Conservation (phyloP, 1,140 invertebrate genomes). For the Drosophila erecta region DNA sequence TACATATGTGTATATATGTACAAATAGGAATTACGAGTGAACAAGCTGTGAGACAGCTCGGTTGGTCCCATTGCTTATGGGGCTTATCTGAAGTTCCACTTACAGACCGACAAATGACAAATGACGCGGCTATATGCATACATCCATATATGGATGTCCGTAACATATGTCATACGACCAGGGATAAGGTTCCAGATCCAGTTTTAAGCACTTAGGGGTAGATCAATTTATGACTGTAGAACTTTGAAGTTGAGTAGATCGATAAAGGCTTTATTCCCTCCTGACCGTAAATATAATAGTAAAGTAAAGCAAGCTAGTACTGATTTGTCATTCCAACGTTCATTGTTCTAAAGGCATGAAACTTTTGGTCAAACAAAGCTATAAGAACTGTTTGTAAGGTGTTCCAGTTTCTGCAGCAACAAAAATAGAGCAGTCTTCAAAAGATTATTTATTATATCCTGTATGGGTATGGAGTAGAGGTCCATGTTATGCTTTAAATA, state of each 20-base stretch:
- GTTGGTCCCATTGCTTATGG: constrained; percentile 18
- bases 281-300: background rate
- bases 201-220: constrained; percentile 25
- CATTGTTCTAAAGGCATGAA: no score
- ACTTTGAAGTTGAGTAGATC: background rate
- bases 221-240: constrained; percentile 19
- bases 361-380: background rate
- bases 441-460: constrained; percentile 9
- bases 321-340: background rate
- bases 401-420: no score
- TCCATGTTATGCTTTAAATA: constrained; percentile 7
- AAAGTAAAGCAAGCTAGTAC: constrained; percentile 3
- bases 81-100: constrained; percentile 37
- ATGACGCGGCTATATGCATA: background rate
- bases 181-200: constrained; percentile 9
- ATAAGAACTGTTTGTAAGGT: background rate
- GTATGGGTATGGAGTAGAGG: background rate
- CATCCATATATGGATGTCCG: constrained; percentile 10
- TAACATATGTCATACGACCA: constrained; percentile 22
- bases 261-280: constrained; percentile 18
- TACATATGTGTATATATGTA: constrained; percentile 1
- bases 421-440: no score
- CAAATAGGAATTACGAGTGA: background rate
- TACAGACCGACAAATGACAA: constrained; percentile 20
- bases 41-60: constrained; percentile 20